Evolutionary conservation across 2,888 invertebrate species (phyloP), one percentile per base, ranked within the genome.

Genomic region (Mythimna lalbum): DNA sequence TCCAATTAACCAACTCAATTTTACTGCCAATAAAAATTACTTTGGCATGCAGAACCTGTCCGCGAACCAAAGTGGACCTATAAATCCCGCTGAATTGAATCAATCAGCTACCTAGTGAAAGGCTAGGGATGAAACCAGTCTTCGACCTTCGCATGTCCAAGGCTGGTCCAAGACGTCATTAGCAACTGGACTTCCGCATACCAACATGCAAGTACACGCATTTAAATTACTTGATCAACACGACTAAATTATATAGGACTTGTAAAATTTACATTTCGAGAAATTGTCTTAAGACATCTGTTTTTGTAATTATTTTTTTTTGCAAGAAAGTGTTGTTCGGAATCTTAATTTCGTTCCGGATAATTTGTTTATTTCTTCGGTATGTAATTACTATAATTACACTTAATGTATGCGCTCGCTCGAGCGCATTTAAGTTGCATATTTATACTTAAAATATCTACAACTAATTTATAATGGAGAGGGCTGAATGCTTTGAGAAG

Each of bases 121-220:
- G 89, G 89, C 76, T 62, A 71, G 80, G 82, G 83, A 76, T 83
- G 74, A 57, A 87, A 79, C 82, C 65, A 77, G 80, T 78, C 12
- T 55, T 57, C 66, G 76, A 76, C 87, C 87, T 86, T 86, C 73
- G 52, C 57, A n/a, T 71, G 59, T 23, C 39, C 65, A 73, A 72
- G 78, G 68, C 53, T 60, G 61, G 68, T 36, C 31, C 73, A 69
- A 72, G 62, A 31, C 27, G 66, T 68, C 79, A 74, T 74, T 84
- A 84, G 74, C 69, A 55, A 71, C 65, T 74, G 71, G 74, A 63
- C 69, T 86, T 84, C 84, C 84, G 84, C 84, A 84, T 86, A 69
- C 78, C 82, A 52, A 33, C 62, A 57, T 68, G 33, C 50, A 66
- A 59, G 21, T 39, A 63, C 33, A 17, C 19, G 72, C 52, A 7